Percentiles rank a stretch among this genome's conserved stretches.
Conservation (phyloP, 1,140 invertebrate species). For the Zophobas atratus region DNA sequence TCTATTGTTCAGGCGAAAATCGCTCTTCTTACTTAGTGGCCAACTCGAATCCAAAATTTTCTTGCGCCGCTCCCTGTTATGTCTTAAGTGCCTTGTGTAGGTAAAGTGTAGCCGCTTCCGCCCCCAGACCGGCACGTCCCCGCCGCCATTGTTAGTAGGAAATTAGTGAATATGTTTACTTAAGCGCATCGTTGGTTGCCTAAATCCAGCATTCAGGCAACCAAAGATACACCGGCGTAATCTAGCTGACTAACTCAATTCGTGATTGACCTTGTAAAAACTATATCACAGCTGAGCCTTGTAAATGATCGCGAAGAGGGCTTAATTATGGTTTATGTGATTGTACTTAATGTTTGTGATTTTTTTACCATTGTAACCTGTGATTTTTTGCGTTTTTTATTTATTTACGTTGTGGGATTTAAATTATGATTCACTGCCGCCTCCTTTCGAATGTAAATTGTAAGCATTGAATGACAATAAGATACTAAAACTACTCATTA, state of each 20-base stretch:
- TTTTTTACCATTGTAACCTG: slow-evolving; percentile 45
- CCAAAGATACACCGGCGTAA: background rate
- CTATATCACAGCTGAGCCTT: slow-evolving; percentile 32
- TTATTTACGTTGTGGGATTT: slow-evolving; percentile 8
- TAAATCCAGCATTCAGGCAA: background rate
- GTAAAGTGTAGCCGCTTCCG: slow-evolving; percentile 29
- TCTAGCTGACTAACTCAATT: slow-evolving; percentile 27
- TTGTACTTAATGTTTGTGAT: slow-evolving; percentile 38
- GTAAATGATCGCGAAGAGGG: slow-evolving; percentile 25
- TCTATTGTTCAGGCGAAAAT: no score
- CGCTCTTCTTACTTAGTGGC: no score
- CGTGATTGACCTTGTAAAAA: slow-evolving; percentile 22
- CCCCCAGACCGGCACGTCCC: background rate
- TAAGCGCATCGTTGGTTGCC: slow-evolving; percentile 11
- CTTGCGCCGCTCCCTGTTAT: background rate
- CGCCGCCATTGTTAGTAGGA: slow-evolving; percentile 2
- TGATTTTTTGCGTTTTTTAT: slow-evolving; percentile 32
- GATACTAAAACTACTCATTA: slow-evolving; percentile 13
- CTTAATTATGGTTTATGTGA: slow-evolving; percentile 32
- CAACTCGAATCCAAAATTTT: no score
- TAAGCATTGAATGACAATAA: slow-evolving; percentile 46
- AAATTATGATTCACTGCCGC: slow-evolving; percentile 27
- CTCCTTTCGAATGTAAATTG: slow-evolving; percentile 31
- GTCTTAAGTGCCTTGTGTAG: slow-evolving; percentile 45
- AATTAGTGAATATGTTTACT: background rate